Evolutionary conservation across 1,140 invertebrate species (phyloP).

Genomic region (Saxidomus purpurata): DNA sequence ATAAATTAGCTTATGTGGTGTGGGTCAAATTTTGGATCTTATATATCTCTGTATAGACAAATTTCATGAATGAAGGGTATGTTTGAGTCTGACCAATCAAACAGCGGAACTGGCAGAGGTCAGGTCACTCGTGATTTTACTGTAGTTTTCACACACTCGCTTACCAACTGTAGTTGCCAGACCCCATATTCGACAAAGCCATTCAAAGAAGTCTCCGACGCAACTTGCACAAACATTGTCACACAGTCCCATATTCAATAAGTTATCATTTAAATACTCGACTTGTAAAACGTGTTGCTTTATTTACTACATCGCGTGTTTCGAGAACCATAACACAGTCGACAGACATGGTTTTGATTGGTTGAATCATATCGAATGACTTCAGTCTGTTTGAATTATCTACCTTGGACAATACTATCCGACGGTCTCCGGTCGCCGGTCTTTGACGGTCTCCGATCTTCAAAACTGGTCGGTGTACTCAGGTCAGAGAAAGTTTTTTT

Average conservation of each 20-base stretch:
- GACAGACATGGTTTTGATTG: constrained; percentile 21
- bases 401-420: too few relatives aligned
- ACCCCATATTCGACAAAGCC: constrained; percentile 44
- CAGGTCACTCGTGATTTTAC: background rate
- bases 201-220: constrained; percentile 50
- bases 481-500: too few relatives aligned
- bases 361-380: constrained; percentile 38
- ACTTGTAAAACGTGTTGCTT: background rate
- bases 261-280: background rate
- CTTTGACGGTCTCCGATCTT: background rate
- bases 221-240: constrained; percentile 29
- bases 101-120: background rate
- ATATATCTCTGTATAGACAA: too few relatives aligned
- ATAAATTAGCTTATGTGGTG: too few relatives aligned
- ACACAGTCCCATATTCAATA: constrained; percentile 48
- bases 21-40: too few relatives aligned
- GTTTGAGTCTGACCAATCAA: background rate
- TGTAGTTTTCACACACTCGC: background rate
- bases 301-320: background rate
- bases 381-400: background rate
- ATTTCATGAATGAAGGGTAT: background rate
- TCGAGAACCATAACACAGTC: constrained; percentile 23
- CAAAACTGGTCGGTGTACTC: too few relatives aligned
- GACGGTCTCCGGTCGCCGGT: background rate
- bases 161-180: constrained; percentile 51